phyloP scores from a whole-genome alignment of 2,797 vertebrate species.

The Chelidonichthys spinosus region DNA sequence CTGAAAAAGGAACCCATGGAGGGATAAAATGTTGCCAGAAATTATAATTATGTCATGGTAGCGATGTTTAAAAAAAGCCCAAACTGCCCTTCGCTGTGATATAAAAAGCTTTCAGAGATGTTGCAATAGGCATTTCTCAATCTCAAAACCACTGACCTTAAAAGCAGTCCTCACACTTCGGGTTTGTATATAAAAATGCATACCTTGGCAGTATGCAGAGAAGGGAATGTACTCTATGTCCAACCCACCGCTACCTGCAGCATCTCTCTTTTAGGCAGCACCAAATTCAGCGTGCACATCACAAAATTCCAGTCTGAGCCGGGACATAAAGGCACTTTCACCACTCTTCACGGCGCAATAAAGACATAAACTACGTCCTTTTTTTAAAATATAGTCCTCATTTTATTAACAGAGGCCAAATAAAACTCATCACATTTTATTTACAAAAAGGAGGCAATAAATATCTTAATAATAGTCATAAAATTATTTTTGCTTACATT shows the following conservation, averaged over 20 bases:
- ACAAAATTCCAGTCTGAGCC: constrained; percentile 14
- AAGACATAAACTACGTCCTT: constrained; percentile 59
- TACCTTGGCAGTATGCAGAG: constrained; percentile 78
- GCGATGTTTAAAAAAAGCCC: constrained; percentile 19
- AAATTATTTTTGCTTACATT: constrained; percentile 89
- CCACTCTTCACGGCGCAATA: constrained; percentile 34
- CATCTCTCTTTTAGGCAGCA: constrained; percentile 55
- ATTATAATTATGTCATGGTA: constrained; percentile 17
- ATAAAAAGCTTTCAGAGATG: constrained; percentile 53
- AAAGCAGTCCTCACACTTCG: constrained; percentile 66
- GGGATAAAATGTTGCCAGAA: constrained; percentile 11
- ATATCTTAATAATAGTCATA: constrained; percentile 92
- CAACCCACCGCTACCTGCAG: constrained; percentile 64
- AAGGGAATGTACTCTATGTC: constrained; percentile 77
- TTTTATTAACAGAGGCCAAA: constrained; percentile 90
- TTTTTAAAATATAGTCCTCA: constrained; percentile 88
- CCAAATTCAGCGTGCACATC: constrained; percentile 31
- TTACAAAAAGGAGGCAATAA: constrained; percentile 90
- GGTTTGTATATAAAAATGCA: constrained; percentile 81
- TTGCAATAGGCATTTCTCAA: constrained; percentile 56
- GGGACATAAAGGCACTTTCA: constrained; percentile 1
- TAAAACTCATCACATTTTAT: constrained; percentile 89
- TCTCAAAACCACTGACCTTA: constrained; percentile 66
- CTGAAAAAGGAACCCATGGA: neutral
- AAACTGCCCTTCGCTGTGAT: constrained; percentile 9